Evolutionary conservation across 2,113 vertebrate genomes (phyloP).

Genomic region (Tychaedon coryphoeus): DNA sequence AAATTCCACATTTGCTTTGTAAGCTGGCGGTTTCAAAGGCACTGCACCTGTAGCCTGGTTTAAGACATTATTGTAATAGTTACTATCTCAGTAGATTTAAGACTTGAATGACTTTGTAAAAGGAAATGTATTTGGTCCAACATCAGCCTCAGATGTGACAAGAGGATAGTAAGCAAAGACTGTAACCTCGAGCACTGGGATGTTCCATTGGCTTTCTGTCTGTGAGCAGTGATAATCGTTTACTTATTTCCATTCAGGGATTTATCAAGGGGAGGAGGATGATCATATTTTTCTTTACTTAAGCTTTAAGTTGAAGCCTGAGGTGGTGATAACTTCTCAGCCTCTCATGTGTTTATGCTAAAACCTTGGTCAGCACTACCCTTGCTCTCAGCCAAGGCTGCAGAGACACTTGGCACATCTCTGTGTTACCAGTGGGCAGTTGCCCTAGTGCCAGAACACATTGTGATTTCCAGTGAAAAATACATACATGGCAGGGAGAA

Average conservation of each 20-base stretch:
- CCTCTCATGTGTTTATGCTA: background rate
- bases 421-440: background rate
- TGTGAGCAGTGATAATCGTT: rapidly evolving
- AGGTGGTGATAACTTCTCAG: background rate
- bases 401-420: background rate
- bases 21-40: background rate
- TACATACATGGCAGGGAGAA: slow-evolving; percentile 15
- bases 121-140: background rate
- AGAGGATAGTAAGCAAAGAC: background rate
- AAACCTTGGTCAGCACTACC: background rate
- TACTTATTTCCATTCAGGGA: background rate
- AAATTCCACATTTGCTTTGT: background rate
- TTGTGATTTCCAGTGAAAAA: background rate
- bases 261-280: background rate
- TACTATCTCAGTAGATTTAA: background rate
- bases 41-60: background rate
- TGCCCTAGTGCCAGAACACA: background rate
- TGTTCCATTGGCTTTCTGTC: background rate
- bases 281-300: background rate
- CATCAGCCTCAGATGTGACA: background rate
- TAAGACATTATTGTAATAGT: background rate
- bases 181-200: background rate
- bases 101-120: background rate
- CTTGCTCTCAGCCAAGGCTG: background rate
- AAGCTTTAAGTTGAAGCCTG: background rate